Evolutionary conservation across 1,140 invertebrate species (phyloP).

Genomic region (Ceratitis capitata): DNA sequence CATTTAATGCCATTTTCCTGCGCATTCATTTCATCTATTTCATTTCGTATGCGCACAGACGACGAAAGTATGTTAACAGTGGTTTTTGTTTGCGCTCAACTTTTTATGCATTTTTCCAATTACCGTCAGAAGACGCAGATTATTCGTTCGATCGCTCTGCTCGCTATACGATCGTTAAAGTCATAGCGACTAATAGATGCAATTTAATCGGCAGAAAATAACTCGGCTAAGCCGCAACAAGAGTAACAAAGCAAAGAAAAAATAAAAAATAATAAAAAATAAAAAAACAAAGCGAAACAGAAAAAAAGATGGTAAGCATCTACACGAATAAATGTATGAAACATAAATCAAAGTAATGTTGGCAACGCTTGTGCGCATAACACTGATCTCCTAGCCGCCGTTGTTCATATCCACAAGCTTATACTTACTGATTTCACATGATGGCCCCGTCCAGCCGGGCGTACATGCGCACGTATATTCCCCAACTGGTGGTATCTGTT

Average conservation of each 20-base stretch:
- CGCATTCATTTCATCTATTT: too few species aligned
- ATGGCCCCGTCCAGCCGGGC: slow-evolving; percentile 83
- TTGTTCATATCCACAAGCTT: background rate
- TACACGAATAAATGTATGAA: slow-evolving; percentile 9
- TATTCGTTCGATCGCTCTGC: background rate
- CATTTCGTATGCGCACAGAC: background rate
- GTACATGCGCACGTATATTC: slow-evolving; percentile 83
- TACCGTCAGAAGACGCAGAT: background rate
- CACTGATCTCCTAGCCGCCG: background rate
- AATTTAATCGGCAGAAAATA: slow-evolving; percentile 26
- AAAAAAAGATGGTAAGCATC: too few species aligned
- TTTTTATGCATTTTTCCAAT: slow-evolving; percentile 9
- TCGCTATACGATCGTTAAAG: background rate
- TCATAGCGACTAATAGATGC: slow-evolving; percentile 33
- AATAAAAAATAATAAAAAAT: background rate
- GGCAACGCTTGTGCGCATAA: background rate
- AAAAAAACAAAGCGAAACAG: background rate
- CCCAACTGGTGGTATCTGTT: slow-evolving; percentile 52
- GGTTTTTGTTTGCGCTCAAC: background rate
- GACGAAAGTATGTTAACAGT: background rate
- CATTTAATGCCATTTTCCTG: background rate
- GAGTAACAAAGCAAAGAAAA: background rate
- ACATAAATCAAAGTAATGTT: slow-evolving; percentile 31
- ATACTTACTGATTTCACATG: slow-evolving; percentile 77
- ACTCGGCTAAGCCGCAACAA: background rate